Percentiles rank a stretch among this genome's conserved stretches.
phyloP scores from a whole-genome alignment of 1,140 invertebrate genomes.

The Formica selysi region DNA sequence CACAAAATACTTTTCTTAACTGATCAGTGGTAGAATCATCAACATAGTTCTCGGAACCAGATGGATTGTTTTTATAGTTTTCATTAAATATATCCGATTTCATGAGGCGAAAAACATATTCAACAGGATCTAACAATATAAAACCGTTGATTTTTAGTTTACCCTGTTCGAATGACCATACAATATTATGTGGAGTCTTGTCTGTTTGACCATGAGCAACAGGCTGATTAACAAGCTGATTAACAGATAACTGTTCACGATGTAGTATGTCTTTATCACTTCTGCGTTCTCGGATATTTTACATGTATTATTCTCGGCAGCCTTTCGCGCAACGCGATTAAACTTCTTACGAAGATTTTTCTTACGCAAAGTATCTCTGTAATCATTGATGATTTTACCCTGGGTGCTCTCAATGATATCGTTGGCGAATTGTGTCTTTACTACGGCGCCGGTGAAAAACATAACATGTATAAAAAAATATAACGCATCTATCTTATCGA shows the following conservation, averaged over 20 bases:
- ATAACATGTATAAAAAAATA: constrained; percentile 66
- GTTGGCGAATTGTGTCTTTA: constrained; percentile 69
- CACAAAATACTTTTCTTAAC: background rate
- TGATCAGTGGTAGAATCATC: background rate
- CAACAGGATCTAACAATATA: constrained; percentile 64
- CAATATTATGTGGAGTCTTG: background rate
- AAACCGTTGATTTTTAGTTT: constrained; percentile 57
- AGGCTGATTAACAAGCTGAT: constrained; percentile 21
- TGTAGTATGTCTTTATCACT: constrained; percentile 72
- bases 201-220: background rate
- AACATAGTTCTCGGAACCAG: background rate
- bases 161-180: constrained; percentile 59
- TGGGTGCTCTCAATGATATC: constrained; percentile 70
- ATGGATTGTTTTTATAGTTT: background rate
- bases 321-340: constrained; percentile 63
- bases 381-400: constrained; percentile 72
- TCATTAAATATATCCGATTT: background rate
- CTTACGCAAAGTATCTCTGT: constrained; percentile 62
- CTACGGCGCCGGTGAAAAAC: constrained; percentile 67
- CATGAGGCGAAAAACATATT: background rate
- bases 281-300: constrained; percentile 67
- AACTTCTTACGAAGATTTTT: constrained; percentile 74
- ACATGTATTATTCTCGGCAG: constrained; percentile 52
- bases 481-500: constrained; percentile 48
- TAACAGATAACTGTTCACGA: constrained; percentile 62